A percentile compares a stretch with the other conserved stretches of the same genome.
Conservation (phyloP, 2,797 vertebrate genomes). For the Vireo griseus region DNA sequence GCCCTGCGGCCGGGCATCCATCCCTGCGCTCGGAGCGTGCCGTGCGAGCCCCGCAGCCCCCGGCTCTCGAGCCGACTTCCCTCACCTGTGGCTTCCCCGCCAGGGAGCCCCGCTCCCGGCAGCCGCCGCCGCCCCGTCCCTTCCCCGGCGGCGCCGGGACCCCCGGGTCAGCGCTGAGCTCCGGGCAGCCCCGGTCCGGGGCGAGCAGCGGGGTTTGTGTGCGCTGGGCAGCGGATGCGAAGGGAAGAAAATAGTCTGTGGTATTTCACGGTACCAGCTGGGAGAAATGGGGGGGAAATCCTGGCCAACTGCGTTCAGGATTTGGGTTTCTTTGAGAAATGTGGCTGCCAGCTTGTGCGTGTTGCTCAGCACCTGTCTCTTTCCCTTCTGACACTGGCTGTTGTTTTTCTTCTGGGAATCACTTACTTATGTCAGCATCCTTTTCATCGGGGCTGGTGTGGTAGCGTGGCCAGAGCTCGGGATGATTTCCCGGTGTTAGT, state of each 20-base stretch:
- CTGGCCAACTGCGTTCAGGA: background rate
- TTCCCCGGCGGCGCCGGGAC: background rate
- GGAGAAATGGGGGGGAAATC: background rate
- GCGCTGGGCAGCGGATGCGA: background rate
- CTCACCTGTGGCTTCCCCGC: background rate
- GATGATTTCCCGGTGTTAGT: background rate
- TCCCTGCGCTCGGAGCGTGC: background rate
- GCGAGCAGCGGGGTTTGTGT: background rate
- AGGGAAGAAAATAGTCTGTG: rapidly evolving
- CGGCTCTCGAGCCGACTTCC: background rate
- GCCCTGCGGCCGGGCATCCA: background rate
- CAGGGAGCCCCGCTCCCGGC: background rate
- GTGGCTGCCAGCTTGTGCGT: background rate
- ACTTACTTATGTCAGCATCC: background rate
- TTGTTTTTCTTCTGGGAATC: background rate
- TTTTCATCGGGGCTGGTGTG: background rate
- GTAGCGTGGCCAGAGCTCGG: background rate
- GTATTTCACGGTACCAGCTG: background rate
- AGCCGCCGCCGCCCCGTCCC: background rate
- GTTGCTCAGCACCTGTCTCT: background rate
- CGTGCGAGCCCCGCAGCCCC: constrained; percentile 67
- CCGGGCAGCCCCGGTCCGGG: rapidly evolving
- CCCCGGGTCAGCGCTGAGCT: background rate
- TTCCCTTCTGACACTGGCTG: background rate
- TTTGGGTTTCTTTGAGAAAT: background rate